Conservation (phyloP, 2,888 invertebrate genomes). For the Cylloceria caligata region DNA sequence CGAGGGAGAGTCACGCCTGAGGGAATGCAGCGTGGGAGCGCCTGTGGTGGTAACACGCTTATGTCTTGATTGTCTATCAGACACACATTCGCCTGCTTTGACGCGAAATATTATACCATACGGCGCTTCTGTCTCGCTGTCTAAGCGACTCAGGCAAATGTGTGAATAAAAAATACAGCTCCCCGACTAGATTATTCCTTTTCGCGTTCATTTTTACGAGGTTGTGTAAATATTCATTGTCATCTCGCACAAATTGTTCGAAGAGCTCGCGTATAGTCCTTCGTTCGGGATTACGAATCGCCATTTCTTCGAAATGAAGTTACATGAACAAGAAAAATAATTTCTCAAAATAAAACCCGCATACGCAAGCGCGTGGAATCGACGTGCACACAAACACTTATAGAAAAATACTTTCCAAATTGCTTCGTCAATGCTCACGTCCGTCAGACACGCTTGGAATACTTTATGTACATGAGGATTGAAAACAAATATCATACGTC, state of each 20-base stretch:
- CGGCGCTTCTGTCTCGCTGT: slow-evolving; percentile 23
- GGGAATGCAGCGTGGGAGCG: slow-evolving; percentile 83
- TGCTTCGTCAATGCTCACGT: slow-evolving; percentile 30
- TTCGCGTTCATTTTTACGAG: too few species aligned
- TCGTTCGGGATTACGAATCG: too few species aligned
- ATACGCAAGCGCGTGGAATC: neutral
- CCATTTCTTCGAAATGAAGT: too few species aligned
- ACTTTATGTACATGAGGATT: slow-evolving; percentile 1
- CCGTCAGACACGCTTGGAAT: slow-evolving; percentile 6
- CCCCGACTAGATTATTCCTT: too few species aligned
- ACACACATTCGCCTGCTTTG: slow-evolving; percentile 55
- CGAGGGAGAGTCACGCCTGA: slow-evolving; percentile 79
- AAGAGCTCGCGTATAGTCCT: neutral
- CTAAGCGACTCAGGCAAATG: slow-evolving; percentile 8
- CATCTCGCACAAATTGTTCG: neutral
- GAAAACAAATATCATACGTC: neutral
- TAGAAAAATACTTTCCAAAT: slow-evolving; percentile 35
- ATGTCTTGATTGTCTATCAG: slow-evolving; percentile 76
- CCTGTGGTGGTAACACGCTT: slow-evolving; percentile 71
- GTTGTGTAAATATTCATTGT: neutral
- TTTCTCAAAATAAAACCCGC: slow-evolving; percentile 25
- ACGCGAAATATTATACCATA: slow-evolving; percentile 44
- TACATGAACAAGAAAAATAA: slow-evolving; percentile 29
- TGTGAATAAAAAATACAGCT: too few species aligned
- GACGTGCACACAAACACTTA: neutral